Base-by-base conservation (phyloP, 2,888 invertebrate genomes). In the Drosophila meridionalis region DNA sequence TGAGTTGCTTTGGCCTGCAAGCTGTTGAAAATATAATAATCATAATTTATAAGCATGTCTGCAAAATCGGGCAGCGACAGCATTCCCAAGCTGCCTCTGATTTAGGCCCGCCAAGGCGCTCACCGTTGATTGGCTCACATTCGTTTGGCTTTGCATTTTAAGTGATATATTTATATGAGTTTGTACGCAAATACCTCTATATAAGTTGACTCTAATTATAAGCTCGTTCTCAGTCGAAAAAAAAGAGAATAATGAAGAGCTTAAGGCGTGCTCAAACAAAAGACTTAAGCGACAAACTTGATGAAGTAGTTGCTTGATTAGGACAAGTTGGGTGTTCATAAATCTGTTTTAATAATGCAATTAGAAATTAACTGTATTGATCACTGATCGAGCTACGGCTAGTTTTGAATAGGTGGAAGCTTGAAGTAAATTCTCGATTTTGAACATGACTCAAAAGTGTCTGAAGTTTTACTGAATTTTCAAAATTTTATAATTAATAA, bases 21-120 rank as follows among this genome's bases (percentile, higher is more conserved):
- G 86, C 83, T 82, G 80, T 73, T 84, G 83, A 86, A 86, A 86
- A 80, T 80, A 82, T 78, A 83, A 83, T 86, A 84, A 78, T 82
- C 76, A 86, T 83, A 80, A 80, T 80, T 86, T 71, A 80, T 82
- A 77, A 80, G 83, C 81, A 77, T 69, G 70, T 57, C 80, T 80
- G 80, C 67, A 74, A 80, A 80, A 80, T 75, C 80, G 75, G 67
- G 74, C 77, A 77, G 81, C 73, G 52, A 36, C 65, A 68, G 67
- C 66, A 48, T 60, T 56, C 50, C 50, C 50, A 66, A 53, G 53
- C 38, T 9, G 58, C 73, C 53, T 53, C 42, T 47, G 43, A 64
- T 47, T 43, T 63, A 63, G 61, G 52, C 70, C 58, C 58, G 50
- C 32, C 50, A 50, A 32, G 32, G 50, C 50, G 50, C 50, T 57